Base-by-base conservation (phyloP, 1,140 invertebrate species). In the Thaumetopoea pityocampa region DNA sequence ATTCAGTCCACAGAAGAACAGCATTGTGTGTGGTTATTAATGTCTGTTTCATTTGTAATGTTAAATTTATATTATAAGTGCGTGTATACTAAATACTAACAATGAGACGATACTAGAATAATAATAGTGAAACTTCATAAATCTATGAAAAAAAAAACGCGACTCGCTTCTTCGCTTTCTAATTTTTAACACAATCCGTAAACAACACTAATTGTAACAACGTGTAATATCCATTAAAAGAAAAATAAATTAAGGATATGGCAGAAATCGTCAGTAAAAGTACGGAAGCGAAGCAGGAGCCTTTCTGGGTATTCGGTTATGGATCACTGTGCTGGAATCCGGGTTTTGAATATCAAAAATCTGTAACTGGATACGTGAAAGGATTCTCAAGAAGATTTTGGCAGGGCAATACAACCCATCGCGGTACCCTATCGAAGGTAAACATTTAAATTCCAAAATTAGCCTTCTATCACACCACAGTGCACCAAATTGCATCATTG, bases 271-370 rank as follows among this genome's bases (percentile, higher is more conserved):
- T 16, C 14, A 53, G 32, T 16, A 35, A 35, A 46, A 43, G 30
- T 32, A 24, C 8, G 22, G 29, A 57, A 37, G 26, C 28, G n/a
- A 52, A 53, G 30, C 76, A 68, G 40, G 69, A 76, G 33, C 65
- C 78, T n/a, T 61, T 86, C 34, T 96, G 94, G 94, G 88, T 96
- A 7, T 96, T 96, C 58, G 94, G 93, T 0, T 96, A 96, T 58
- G 94, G 94, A 5, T 95, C 93, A 1, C 67, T 96, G 2, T 94
- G 94, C 80, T 96, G 94, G 94, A 87, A 92, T 72, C 94, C 94
- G 0, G 94, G 94, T 14, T 96, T 96, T 67, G 86, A 91, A 41
- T 95, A 90, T 67, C 85, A 88, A 43, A 88, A 90, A 57, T 90
- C 90, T 14, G 84, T 90, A 2, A 88, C 90, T 5, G 94, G 94